A percentile compares a stretch with the other conserved stretches of the same genome.
phyloP scores from a whole-genome alignment of 2,888 invertebrate species.

The Melikaiella ostensackeni region DNA sequence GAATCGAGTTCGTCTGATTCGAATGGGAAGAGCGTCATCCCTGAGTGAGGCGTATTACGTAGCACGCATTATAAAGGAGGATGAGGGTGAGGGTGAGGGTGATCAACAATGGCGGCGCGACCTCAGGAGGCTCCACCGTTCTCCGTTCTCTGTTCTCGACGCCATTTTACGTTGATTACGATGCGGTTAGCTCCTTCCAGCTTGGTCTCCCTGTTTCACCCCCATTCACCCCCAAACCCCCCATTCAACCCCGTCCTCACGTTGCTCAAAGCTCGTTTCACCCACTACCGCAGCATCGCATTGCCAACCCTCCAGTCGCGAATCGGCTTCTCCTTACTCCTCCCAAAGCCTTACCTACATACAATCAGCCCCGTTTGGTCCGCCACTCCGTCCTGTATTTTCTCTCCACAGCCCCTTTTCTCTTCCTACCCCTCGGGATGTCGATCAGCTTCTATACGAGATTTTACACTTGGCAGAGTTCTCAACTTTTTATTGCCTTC shows the following conservation, averaged over 20 bases:
- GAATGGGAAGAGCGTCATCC: slow-evolving; percentile 26
- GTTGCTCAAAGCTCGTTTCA: slow-evolving; percentile 50
- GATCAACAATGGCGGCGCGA: slow-evolving; percentile 56
- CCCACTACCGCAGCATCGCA: slow-evolving; percentile 45
- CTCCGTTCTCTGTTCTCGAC: slow-evolving; percentile 63
- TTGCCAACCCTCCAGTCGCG: slow-evolving; percentile 41
- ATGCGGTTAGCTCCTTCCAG: slow-evolving; percentile 72
- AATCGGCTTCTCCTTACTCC: slow-evolving; percentile 32
- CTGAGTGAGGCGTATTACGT: slow-evolving; percentile 33
- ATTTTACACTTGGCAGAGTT: slow-evolving; percentile 38
- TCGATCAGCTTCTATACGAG: slow-evolving; percentile 36
- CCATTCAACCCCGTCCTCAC: slow-evolving; percentile 24
- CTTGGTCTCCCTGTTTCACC: slow-evolving; percentile 41
- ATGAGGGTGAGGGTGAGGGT: slow-evolving; percentile 26
- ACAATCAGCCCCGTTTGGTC: slow-evolving; percentile 40
- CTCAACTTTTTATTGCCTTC: slow-evolving; percentile 34
- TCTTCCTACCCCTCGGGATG: slow-evolving; percentile 25
- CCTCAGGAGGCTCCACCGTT: slow-evolving; percentile 55
- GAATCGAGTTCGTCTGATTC: slow-evolving; percentile 28
- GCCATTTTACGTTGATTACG: slow-evolving; percentile 75
- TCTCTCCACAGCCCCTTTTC: neutral
- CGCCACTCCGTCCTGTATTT: slow-evolving; percentile 17
- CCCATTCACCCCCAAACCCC: slow-evolving; percentile 41
- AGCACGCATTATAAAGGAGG: slow-evolving; percentile 34
- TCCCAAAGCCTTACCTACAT: slow-evolving; percentile 29